phyloP scores from a whole-genome alignment of 2,113 vertebrate species.

The Trematomus loennbergii region DNA sequence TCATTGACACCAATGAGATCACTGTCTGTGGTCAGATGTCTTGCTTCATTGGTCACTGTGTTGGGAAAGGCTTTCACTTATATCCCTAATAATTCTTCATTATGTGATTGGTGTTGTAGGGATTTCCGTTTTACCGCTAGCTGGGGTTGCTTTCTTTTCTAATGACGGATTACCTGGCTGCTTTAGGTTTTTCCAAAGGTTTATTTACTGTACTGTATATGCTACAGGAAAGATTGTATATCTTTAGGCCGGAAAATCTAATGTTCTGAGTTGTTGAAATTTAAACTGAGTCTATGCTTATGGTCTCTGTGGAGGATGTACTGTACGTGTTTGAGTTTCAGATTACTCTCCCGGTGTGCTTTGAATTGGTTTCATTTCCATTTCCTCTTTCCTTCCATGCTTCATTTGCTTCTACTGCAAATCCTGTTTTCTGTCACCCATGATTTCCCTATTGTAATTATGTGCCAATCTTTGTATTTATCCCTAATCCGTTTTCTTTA shows the following conservation, averaged over 20 bases:
- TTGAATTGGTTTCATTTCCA: conserved; percentile 23
- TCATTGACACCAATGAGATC: conserved; percentile 11
- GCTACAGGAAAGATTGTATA: conserved; percentile 25
- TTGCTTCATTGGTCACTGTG: not conserved
- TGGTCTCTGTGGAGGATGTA: conserved; percentile 29
- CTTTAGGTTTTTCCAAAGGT: conserved; percentile 3
- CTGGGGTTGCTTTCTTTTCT: not conserved
- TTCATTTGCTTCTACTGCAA: conserved; percentile 22
- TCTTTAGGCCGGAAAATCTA: not conserved
- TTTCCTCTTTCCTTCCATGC: conserved; percentile 30
- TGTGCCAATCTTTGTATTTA: not conserved
- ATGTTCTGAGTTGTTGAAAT: conserved; percentile 24
- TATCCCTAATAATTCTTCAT: not conserved
- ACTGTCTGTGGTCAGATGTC: not conserved
- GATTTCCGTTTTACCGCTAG: not conserved
- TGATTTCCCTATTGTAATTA: conserved; percentile 33
- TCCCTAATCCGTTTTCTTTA: not conserved
- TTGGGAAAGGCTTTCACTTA: not conserved
- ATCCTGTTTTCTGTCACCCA: conserved; percentile 22
- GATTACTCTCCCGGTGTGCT: conserved; percentile 13
- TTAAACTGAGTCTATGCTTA: conserved; percentile 17
- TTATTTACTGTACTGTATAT: not conserved
- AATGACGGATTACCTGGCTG: conserved; percentile 11
- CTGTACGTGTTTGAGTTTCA: conserved; percentile 23
- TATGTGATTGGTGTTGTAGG: not conserved